These are phyloP conservation scores for Drosophila imparisetae DNA, from an alignment of 2,888 invertebrate species.

Conservation along the genomic window DNA sequence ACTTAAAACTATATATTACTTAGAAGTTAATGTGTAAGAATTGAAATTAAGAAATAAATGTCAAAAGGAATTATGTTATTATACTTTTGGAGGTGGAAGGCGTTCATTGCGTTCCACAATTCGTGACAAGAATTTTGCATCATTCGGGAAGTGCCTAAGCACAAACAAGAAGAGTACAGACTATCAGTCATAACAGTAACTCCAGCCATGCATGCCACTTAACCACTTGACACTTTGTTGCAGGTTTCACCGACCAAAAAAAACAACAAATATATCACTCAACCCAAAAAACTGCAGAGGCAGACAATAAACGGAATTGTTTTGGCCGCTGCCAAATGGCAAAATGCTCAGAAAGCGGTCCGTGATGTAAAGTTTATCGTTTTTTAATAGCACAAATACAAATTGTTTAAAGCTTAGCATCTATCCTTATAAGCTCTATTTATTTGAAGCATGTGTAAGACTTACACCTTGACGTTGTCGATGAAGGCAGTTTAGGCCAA, in stretches of 20 bases:
- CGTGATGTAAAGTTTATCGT: slow-evolving; percentile 6
- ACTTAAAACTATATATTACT: background rate
- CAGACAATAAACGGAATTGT: slow-evolving; percentile 58
- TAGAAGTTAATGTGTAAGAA: background rate
- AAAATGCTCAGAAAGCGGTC: slow-evolving; percentile 3
- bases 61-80: accelerated
- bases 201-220: slow-evolving; percentile 57
- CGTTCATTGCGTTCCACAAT: background rate
- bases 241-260: slow-evolving; percentile 1
- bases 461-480: background rate
- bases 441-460: background rate
- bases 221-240: slow-evolving; percentile 65
- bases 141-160: background rate
- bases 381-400: slow-evolving; percentile 14
- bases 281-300: background rate
- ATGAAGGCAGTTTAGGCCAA: background rate
- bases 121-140: background rate
- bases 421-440: background rate
- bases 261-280: background rate
- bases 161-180: background rate
- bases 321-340: slow-evolving; percentile 35
- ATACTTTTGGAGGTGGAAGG: background rate
- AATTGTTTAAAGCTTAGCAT: background rate
- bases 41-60: background rate
- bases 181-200: slow-evolving; percentile 9